phyloP scores from a whole-genome alignment of 1,140 invertebrate species.

The Latrodectus geometricus region DNA sequence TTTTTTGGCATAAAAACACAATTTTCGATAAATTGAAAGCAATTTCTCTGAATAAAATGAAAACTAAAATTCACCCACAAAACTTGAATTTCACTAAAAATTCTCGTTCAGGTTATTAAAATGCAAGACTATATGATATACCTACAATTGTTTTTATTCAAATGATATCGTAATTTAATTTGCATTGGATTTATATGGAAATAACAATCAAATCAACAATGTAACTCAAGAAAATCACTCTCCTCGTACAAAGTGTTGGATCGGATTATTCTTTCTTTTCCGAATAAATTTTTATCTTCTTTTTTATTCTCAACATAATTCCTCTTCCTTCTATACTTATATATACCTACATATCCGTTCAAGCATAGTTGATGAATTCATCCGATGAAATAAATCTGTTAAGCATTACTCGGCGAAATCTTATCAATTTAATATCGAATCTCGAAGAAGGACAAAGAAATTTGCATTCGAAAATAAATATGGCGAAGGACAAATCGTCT shows the following conservation, averaged over 20 bases:
- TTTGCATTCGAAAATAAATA: conserved; percentile 32
- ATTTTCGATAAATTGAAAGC: too few species aligned
- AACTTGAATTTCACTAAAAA: too few species aligned
- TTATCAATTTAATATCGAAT: conserved; percentile 20
- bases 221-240: neutral
- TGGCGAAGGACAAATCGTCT: conserved; percentile 11
- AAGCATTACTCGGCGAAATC: neutral
- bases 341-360: neutral
- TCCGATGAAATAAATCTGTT: neutral
- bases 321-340: neutral
- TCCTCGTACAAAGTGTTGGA: neutral
- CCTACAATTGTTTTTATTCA: too few species aligned
- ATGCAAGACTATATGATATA: too few species aligned
- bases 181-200: too few species aligned
- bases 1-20: too few species aligned
- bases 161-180: too few species aligned
- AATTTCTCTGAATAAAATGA: too few species aligned
- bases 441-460: conserved; percentile 7
- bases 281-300: neutral
- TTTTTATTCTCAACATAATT: neutral
- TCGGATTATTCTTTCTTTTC: neutral
- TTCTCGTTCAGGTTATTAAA: too few species aligned
- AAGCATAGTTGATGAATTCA: neutral
- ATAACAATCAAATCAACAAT: neutral
- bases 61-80: too few species aligned